Evolutionary conservation across 2,797 vertebrate genomes (phyloP), one percentile per base, ranked within the genome.

Genomic region (Lepus townsendii): DNA sequence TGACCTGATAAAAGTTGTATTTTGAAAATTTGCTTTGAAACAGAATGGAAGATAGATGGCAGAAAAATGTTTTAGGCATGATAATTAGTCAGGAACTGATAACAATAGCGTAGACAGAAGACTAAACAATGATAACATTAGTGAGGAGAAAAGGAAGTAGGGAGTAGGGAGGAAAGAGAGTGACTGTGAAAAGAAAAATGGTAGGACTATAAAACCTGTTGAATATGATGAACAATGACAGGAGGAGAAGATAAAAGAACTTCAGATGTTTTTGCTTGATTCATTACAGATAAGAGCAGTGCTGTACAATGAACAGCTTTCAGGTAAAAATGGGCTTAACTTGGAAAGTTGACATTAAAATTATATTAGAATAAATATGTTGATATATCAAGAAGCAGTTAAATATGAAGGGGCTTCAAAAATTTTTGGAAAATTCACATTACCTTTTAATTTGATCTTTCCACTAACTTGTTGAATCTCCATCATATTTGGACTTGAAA

Each of bases 51-150:
- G 57, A 90, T 10, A 82, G 50, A 82, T 30, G 22, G 3, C 22
- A 88, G 82, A 94, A 92, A 85, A 63, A 90, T 90, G 42, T 30
- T 88, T 22, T 50, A 62, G 69, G 35, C 66, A 69, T 73, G 30
- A 63, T 35, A 60, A 60, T 79, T 86, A 32, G 13, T 76, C 66
- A 71, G 60, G 14, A 83, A 69, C 72, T 77, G 76, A 82, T 87
- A 73, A 80, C 26, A 84, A n/a, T 20, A 93, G 5, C 20, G 17
- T 16, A 35, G n/a, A 91, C 20, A 69, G 75, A 73, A 94, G 83
- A 91, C 35, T 71, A 75, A 92, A 84, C 76, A 82, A 75, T 77
- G 60, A 68, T 2, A 87, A 7, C 32, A 68, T 72, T 60, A 22
- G 16, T 71, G 42, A 65, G 27, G 91, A 66, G 32, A 94, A 26